phyloP scores from a whole-genome alignment of 2,797 vertebrate species.

The Vespertilio murinus region DNA sequence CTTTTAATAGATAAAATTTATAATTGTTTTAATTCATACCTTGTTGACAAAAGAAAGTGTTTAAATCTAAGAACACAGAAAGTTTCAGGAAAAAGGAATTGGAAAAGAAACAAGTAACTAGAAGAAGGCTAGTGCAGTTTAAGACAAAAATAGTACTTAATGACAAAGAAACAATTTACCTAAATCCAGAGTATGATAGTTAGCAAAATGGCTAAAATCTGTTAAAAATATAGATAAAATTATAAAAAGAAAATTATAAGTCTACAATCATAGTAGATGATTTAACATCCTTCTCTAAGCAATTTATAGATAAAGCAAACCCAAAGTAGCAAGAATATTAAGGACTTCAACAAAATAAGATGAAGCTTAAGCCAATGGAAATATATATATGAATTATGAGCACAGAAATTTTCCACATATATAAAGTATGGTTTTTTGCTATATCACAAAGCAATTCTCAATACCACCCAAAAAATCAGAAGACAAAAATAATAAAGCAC shows the following conservation, averaged over 20 bases:
- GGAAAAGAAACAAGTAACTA: not conserved
- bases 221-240: conserved; percentile 27
- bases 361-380: not conserved
- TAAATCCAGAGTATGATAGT: not conserved
- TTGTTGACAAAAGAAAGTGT: not conserved
- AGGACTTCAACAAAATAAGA: not conserved
- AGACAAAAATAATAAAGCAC: not conserved
- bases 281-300: not conserved
- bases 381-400: not conserved
- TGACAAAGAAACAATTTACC: not conserved
- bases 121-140: not conserved
- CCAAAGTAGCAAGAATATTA: not conserved
- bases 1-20: not conserved
- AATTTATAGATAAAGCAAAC: not conserved
- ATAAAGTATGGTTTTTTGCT: not conserved
- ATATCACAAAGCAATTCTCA: conserved; percentile 20
- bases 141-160: conserved; percentile 17
- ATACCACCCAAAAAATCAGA: not conserved
- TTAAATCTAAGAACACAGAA: not conserved
- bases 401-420: not conserved
- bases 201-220: not conserved
- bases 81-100: not conserved
- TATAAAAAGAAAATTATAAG: not conserved
- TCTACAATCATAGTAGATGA: not conserved
- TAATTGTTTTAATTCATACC: not conserved